Base-by-base conservation (phyloP, 2,888 invertebrate genomes). In the Cheilosia impressa region DNA sequence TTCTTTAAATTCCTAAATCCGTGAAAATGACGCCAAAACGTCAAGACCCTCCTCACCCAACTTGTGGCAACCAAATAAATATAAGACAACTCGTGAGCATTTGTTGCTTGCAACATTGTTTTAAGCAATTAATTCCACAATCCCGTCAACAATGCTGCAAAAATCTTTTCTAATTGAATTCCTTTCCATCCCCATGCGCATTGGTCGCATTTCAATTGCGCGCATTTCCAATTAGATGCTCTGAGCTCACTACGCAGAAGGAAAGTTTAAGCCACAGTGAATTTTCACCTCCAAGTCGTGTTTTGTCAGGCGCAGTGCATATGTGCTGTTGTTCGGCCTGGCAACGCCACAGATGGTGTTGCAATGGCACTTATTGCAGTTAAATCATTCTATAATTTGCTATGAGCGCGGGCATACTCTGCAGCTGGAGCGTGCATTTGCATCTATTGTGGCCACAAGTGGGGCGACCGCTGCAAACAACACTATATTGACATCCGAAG, bases 271-370 rank as follows among this genome's bases (percentile, higher is more conserved):
- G 38, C 13, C 38, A 38, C 4, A 13, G 13, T 13, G 13, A 13
- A 66, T 58, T 60, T 76, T 58, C 66, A 76, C 50, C 50, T 66
- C 52, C 24, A 57, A 43, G 58, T 43, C 66, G 50, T 41, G 47
- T 55, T 55, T 27, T 65, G 24, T 57, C 65, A 65, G 13, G 0
- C 5, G 5, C 27, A 6, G 27, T 27, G 27, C 27, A 27, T 65
- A 2, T 17, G 27, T 34, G 15, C 45, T 10, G 58, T 31, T 38
- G 69, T 22, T 34, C 9, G 34, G 34, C 2, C 34, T 34, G 34
- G 34, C 34, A 62, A 17, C 17, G 24, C 43, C 43, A 27, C 17
- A 62, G 43, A 47, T 47, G 31, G 19, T 45, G 19, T 10, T 47
- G 63, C 47, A 47, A 63, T 63, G 47, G 34, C 17, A 17, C 6